Percentiles rank a stretch among this genome's conserved stretches.
These are phyloP conservation scores for Furcifer pardalis DNA, from an alignment of 2,797 vertebrate species.

Conservation along the genomic window DNA sequence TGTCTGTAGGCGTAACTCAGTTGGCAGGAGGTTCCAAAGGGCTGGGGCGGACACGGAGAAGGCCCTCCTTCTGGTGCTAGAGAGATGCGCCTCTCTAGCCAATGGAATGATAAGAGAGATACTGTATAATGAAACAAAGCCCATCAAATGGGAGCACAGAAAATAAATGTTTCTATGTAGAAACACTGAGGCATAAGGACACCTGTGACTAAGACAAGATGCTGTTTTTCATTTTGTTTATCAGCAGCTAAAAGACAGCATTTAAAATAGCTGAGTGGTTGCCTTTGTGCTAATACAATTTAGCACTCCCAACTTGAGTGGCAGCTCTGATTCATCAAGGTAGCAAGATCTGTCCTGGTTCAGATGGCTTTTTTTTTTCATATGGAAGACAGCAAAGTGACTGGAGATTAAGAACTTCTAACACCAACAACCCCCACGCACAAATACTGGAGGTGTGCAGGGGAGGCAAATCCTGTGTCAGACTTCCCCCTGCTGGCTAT, in stretches of 20 bases:
- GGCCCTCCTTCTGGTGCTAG: too few relatives aligned
- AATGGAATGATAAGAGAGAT: too few relatives aligned
- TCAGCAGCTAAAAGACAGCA: slow-evolving; percentile 58
- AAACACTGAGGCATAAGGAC: slow-evolving; percentile 26
- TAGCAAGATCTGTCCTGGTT: slow-evolving; percentile 62
- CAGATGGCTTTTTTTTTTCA: slow-evolving; percentile 62
- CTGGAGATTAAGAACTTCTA: slow-evolving; percentile 18
- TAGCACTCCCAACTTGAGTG: slow-evolving; percentile 64
- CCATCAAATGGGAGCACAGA: background rate
- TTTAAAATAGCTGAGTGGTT: slow-evolving; percentile 65
- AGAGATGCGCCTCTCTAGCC: too few relatives aligned
- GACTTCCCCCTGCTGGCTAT: slow-evolving; percentile 73
- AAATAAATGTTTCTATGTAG: background rate
- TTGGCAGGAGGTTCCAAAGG: too few relatives aligned
- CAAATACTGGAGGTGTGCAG: too few relatives aligned
- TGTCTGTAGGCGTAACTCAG: too few relatives aligned
- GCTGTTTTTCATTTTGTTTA: slow-evolving; percentile 59
- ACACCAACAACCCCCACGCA: too few relatives aligned
- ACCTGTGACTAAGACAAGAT: slow-evolving; percentile 45
- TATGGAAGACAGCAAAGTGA: slow-evolving; percentile 53
- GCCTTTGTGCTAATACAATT: slow-evolving; percentile 69
- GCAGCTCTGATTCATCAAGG: slow-evolving; percentile 69
- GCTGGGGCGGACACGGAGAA: too few relatives aligned
- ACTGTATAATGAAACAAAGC: slow-evolving; percentile 19
- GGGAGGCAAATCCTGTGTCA: slow-evolving; percentile 60